These are phyloP conservation scores for Doryteuthis pealeii DNA, from an alignment of 1,140 invertebrate genomes.

Conservation along the genomic window DNA sequence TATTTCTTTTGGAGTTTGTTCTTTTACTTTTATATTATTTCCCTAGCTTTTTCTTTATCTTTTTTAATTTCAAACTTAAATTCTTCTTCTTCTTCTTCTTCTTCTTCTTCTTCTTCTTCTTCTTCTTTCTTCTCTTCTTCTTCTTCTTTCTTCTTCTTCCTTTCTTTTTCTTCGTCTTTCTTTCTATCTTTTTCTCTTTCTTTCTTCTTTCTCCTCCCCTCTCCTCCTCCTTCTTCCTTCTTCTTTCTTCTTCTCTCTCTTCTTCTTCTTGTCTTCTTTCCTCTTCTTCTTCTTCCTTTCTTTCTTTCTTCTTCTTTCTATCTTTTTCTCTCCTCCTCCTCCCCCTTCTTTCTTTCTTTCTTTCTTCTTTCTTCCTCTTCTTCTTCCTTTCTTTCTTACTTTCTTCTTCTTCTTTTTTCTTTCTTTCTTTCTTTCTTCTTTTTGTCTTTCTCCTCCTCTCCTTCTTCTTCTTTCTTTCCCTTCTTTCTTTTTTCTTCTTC, in stretches of 20 bases:
- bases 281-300: background rate
- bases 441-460: background rate
- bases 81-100: background rate
- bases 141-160: background rate
- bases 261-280: background rate
- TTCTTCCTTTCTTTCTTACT: background rate
- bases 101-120: background rate
- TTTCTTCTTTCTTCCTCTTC: background rate
- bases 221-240: background rate
- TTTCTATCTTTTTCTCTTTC: background rate
- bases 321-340: background rate
- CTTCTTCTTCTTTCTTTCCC: background rate
- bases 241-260: background rate
- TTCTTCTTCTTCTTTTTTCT: background rate
- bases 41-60: background rate
- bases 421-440: background rate
- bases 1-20: too few relatives aligned
- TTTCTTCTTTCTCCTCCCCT: background rate
- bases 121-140: background rate
- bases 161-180: background rate
- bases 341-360: background rate
- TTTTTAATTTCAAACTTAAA: background rate
- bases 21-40: too few relatives aligned
- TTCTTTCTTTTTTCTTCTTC: background rate
- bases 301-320: background rate